Evolutionary conservation across 2,113 vertebrate species (phyloP).

Genomic region (Chauna torquata): DNA sequence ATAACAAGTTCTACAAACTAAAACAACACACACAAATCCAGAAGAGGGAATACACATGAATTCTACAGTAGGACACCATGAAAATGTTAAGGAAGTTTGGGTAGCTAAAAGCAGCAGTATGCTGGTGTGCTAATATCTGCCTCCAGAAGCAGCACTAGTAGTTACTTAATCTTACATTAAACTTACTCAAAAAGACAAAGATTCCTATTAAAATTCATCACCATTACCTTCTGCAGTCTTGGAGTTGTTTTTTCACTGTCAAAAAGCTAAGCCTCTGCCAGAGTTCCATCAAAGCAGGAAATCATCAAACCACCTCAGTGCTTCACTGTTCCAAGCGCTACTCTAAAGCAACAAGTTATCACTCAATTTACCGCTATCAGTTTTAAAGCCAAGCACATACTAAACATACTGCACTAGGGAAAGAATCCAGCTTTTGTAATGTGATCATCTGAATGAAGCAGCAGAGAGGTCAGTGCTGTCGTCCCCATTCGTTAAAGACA

Average conservation of each 20-base stretch:
- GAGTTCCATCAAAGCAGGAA: constrained; percentile 53
- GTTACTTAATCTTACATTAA: constrained; percentile 24
- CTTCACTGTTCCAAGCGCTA: neutral
- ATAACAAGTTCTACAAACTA: neutral
- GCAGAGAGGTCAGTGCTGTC: neutral
- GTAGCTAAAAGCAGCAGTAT: neutral
- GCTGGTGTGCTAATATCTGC: neutral
- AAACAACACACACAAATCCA: neutral
- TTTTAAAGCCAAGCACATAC: neutral
- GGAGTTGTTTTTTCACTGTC: constrained; percentile 43
- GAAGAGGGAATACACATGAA: neutral
- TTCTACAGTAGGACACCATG: neutral
- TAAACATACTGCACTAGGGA: neutral
- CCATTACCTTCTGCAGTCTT: constrained; percentile 62
- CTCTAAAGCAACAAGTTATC: constrained; percentile 21
- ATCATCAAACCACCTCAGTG: constrained; percentile 14
- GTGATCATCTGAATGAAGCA: neutral
- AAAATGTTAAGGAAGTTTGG: neutral
- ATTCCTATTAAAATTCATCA: constrained; percentile 66
- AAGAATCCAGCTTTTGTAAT: constrained; percentile 2
- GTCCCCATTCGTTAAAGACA: neutral
- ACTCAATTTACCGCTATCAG: neutral
- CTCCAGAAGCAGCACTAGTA: constrained; percentile 8
- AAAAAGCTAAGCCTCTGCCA: constrained; percentile 21
- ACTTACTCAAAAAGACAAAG: constrained; percentile 51